Base-by-base conservation (phyloP, 2,888 invertebrate genomes). In the Crioceris asparagi region DNA sequence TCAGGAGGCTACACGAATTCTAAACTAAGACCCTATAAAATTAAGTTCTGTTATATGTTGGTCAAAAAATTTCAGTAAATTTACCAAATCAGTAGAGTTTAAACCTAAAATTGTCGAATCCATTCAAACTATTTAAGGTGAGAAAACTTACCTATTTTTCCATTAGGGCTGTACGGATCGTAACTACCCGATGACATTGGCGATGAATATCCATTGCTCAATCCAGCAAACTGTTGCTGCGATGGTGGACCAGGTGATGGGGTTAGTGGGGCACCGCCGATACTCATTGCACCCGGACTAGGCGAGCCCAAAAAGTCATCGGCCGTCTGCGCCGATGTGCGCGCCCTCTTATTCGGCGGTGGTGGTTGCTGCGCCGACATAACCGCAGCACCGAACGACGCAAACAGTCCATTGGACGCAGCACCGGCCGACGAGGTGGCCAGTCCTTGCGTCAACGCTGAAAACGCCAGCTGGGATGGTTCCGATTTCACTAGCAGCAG, bases 151-250 rank as follows among this genome's bases (percentile, higher is more conserved):
- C 87, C 84, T 73, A 83, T 77, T 75, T 86, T 87, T 57, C 84
- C 85, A 66, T 83, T 85, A 48, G 87, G 87, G 69, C 86, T 87
- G 65, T 87, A 87, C 2, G 86, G 85, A 54, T 87, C 87, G 69
- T 87, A 88, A 75, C 86, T 87, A 64, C 85, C 79, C 12, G 84
- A 81, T 36, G 85, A 86, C 71, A 86, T 77, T 14, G 87, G 86
- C 49, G 86, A 86, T 35, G 85, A 81, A 64, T 86, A 88, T 37
- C 87, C 87, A 55, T 84, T 83, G 59, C 75, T 77, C 48, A 74
- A 71, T 11, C 48, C 49, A 21, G 65, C 63, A 57, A 71, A 75
- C 41, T 71, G 63, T 49, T 66, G 62, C 16, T 56, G 51, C 17
- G 56, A 51, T 17, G 65, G 72, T 8, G 77, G 75, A 27, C 71